A percentile compares a stretch with the other conserved stretches of the same genome.
Evolutionary conservation across 2,113 vertebrate species (phyloP).

Genomic region (Tamias sibiricus): DNA sequence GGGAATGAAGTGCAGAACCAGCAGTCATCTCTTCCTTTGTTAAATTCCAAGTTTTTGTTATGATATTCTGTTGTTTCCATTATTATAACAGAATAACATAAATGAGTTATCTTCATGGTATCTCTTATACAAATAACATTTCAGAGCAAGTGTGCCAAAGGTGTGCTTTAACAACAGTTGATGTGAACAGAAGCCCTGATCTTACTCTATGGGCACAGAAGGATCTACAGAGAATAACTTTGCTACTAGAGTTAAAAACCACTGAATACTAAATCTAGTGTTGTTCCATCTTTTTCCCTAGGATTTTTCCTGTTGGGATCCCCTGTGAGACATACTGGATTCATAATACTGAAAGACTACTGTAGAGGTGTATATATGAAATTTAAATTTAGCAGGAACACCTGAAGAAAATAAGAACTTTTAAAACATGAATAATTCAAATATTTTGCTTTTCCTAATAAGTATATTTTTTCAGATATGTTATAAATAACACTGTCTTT

Average conservation of each 20-base stretch:
- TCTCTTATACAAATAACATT: neutral
- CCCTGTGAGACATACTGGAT: neutral
- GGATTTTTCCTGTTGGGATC: neutral
- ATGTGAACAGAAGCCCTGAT: neutral
- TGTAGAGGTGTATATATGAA: neutral
- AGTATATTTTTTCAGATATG: neutral
- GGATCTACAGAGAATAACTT: neutral
- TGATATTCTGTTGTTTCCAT: neutral
- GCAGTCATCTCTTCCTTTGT: neutral
- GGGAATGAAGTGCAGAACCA: neutral
- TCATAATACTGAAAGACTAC: neutral
- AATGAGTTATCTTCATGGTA: neutral
- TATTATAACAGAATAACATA: neutral
- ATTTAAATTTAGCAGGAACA: neutral
- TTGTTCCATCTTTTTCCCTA: neutral
- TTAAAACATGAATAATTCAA: neutral
- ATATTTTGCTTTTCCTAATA: neutral
- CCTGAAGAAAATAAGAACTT: neutral
- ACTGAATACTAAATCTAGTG: neutral
- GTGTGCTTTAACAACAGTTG: neutral
- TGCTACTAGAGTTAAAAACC: neutral
- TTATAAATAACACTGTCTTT: neutral
- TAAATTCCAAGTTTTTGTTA: neutral
- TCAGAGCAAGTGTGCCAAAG: neutral
- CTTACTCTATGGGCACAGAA: neutral